These are phyloP conservation scores for Lucilia sericata DNA, from an alignment of 1,140 invertebrate genomes.

Conservation along the genomic window DNA sequence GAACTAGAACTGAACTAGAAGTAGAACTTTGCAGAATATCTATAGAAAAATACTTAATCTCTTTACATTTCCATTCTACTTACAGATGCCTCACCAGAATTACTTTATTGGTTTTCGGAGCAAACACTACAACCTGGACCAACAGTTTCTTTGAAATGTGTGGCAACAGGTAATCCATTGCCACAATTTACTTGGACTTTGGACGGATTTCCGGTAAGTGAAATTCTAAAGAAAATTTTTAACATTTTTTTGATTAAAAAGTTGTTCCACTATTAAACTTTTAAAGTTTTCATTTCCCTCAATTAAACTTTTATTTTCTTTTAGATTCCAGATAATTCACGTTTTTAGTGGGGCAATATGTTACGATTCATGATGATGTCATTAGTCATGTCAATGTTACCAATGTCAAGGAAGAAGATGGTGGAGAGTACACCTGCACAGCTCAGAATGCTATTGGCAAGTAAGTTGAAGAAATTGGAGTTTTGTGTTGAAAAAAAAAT, in stretches of 20 bases:
- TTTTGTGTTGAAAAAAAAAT: too few relatives aligned
- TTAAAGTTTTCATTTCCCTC: too few relatives aligned
- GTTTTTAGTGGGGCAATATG: conserved; percentile 92
- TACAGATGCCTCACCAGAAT: conserved; percentile 85
- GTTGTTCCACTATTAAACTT: too few relatives aligned
- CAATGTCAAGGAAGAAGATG: conserved; percentile 88
- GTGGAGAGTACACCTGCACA: conserved; percentile 90
- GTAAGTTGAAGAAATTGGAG: conserved; percentile 63
- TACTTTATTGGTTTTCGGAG: conserved; percentile 90
- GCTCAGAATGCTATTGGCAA: conserved; percentile 84
- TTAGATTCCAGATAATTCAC: conserved; percentile 69
- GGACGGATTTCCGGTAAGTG: conserved; percentile 84
- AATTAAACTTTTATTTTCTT: not conserved
- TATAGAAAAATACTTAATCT: too few relatives aligned
- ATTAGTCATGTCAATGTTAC: conserved; percentile 96
- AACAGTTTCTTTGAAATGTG: conserved; percentile 89
- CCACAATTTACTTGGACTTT: conserved; percentile 90
- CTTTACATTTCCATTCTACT: conserved; percentile 48
- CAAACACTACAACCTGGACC: conserved; percentile 90
- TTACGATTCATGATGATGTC: conserved; percentile 91
- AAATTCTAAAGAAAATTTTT: too few relatives aligned
- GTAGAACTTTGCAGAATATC: too few relatives aligned
- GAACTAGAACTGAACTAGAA: too few relatives aligned
- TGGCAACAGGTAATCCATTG: conserved; percentile 89
- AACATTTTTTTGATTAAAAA: too few relatives aligned